Conservation (phyloP, 2,797 vertebrate genomes). For the Astyanax mexicanus region DNA sequence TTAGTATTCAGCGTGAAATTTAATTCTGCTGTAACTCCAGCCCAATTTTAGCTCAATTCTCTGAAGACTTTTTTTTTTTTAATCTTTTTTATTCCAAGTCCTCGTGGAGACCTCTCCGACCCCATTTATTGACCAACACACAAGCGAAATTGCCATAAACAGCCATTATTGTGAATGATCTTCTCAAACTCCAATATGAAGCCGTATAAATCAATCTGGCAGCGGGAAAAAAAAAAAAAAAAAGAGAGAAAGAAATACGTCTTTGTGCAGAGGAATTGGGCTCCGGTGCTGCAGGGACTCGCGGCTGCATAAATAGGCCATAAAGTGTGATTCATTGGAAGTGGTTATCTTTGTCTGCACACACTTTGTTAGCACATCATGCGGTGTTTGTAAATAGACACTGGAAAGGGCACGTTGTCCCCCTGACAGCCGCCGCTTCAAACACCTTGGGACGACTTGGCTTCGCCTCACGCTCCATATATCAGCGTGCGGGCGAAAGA, state of each 20-base stretch:
- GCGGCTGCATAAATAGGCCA: slow-evolving; percentile 46
- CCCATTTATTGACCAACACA: slow-evolving; percentile 35
- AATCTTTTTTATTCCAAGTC: too few species aligned
- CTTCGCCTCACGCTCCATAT: slow-evolving; percentile 24
- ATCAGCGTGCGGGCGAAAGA: slow-evolving; percentile 38
- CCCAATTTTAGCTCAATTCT: slow-evolving; percentile 28
- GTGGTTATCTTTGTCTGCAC: slow-evolving; percentile 57
- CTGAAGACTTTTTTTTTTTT: slow-evolving; percentile 6
- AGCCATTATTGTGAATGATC: slow-evolving; percentile 17
- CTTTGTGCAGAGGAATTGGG: not conserved
- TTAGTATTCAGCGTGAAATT: slow-evolving; percentile 20
- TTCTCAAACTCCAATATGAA: slow-evolving; percentile 11
- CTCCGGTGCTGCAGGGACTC: slow-evolving; percentile 3
- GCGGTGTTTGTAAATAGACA: slow-evolving; percentile 63
- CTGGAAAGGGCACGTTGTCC: slow-evolving; percentile 59
- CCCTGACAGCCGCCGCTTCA: slow-evolving; percentile 46
- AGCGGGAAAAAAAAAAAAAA: too few species aligned
- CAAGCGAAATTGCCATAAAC: slow-evolving; percentile 25
- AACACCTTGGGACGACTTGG: slow-evolving; percentile 52
- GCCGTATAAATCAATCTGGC: slow-evolving; percentile 24
- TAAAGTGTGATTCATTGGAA: slow-evolving; percentile 55
- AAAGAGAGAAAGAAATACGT: too few species aligned
- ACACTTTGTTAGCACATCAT: slow-evolving; percentile 53
- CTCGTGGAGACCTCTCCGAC: not conserved
- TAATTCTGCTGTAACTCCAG: not conserved